Evolutionary conservation across 2,797 vertebrate species (phyloP).

Genomic region (Pangasius krempfi): DNA sequence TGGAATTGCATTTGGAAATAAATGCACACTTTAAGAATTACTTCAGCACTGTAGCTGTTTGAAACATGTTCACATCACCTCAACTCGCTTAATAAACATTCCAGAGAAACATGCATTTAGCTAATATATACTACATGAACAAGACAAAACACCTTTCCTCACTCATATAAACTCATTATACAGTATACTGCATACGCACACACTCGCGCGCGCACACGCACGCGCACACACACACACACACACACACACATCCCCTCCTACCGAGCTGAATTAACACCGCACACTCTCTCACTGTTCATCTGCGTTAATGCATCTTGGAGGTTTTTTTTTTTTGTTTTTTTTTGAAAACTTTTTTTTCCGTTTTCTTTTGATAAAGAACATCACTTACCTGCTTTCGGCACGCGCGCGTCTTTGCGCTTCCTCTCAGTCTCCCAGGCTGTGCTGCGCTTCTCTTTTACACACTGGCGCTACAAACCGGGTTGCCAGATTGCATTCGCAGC

Average conservation of each 20-base stretch:
- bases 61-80: no score
- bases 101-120: neutral
- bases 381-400: conserved; percentile 12
- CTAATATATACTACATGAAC: neutral
- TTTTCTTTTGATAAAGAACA: neutral
- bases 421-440: neutral
- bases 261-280: neutral
- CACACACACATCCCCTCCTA: neutral
- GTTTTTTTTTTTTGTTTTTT: neutral
- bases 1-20: neutral
- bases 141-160: neutral
- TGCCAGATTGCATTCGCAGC: conserved; percentile 27
- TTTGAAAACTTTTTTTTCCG: neutral
- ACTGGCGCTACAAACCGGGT: conserved; percentile 29
- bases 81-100: neutral
- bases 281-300: neutral
- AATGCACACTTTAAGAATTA: neutral
- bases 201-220: neutral
- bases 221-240: neutral
- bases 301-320: neutral
- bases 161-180: neutral
- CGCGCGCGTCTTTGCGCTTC: conserved; percentile 12
- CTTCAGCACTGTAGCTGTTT: neutral
- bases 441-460: conserved; percentile 27
- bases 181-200: neutral